Base-by-base conservation (phyloP, 1,140 invertebrate genomes). In the Nylanderia fulva region DNA sequence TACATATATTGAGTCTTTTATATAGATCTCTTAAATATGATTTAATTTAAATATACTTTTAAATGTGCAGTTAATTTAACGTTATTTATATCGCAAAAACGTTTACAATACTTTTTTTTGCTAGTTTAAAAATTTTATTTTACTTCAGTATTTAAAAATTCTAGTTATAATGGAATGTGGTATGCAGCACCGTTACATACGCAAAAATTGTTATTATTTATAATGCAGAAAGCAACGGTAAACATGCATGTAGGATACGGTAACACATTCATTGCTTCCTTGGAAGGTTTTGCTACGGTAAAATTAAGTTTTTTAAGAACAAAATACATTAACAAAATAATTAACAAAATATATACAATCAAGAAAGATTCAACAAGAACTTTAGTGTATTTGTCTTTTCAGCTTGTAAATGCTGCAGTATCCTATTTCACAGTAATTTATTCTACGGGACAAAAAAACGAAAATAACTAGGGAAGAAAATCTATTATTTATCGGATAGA, bases 211-310 rank as follows among this genome's bases (percentile, higher is more conserved):
- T 29, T 74, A n/a, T 42, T 84, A 42, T 61, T 63, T 36, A 54
- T 84, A 63, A 84, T 84, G 68, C 80, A 75, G 63, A 76, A 54
- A n/a, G 60, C 29, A 54, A 39, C 4, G 15, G 8, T 29, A 61
- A 27, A 76, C 0, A 2, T 84, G 9, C n/a, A 9, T 63, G 2
- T 84, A 36, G 52, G 56, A 21, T 36, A 6, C n/a, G 71, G 80
- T 1, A 15, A 27, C 5, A 24, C 76, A 63, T 63, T 39, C 60
- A 21, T 52, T 27, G 56, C 15, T 21, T 84, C 80, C 5, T 27
- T 76, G 21, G 58, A 84, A 76, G 48, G 80, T 75, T 82, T 82
- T 2, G 48, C 54, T 45, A 45, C 36, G 79, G 79, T 82, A 82
- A 72, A 56, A 39, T 24, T 27, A 42, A 13, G 2, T 69, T 69